Evolutionary conservation across 1,140 invertebrate species (phyloP).

Genomic region (Drosophila sproati): DNA sequence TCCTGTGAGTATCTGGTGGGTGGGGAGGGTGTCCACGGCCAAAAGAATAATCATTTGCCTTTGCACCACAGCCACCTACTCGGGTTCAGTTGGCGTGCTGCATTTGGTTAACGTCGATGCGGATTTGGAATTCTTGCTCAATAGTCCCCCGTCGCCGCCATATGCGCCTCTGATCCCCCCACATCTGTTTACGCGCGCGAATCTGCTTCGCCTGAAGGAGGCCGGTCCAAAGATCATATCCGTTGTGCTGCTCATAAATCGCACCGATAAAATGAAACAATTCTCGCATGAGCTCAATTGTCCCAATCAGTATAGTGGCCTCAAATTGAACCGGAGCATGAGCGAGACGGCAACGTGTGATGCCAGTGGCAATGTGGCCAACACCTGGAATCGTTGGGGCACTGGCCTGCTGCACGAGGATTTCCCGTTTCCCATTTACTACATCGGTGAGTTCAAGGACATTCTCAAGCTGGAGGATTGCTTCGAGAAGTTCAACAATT

Average conservation of each 20-base stretch:
- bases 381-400: conserved; percentile 92
- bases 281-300: conserved; percentile 92
- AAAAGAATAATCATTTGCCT: background rate
- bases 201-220: conserved; percentile 85
- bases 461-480: conserved; percentile 87
- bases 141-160: conserved; percentile 88
- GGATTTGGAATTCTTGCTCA: conserved; percentile 91
- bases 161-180: conserved; percentile 90
- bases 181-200: conserved; percentile 86
- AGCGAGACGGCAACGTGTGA: conserved; percentile 67
- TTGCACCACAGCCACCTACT: conserved; percentile 85
- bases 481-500: conserved; percentile 86
- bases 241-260: conserved; percentile 86
- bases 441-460: conserved; percentile 87
- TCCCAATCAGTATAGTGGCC: conserved; percentile 91
- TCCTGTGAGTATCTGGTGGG: conserved; percentile 88
- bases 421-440: conserved; percentile 94
- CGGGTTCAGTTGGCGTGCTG: conserved; percentile 93
- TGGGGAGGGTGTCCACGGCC: background rate
- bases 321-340: conserved; percentile 48
- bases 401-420: conserved; percentile 90
- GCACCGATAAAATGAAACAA: conserved; percentile 70
- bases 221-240: conserved; percentile 85
- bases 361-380: conserved; percentile 72
- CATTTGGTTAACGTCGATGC: conserved; percentile 88